Evolutionary conservation across 2,797 vertebrate species (phyloP), one percentile per base, ranked within the genome.

Genomic region (Choloepus didactylus): DNA sequence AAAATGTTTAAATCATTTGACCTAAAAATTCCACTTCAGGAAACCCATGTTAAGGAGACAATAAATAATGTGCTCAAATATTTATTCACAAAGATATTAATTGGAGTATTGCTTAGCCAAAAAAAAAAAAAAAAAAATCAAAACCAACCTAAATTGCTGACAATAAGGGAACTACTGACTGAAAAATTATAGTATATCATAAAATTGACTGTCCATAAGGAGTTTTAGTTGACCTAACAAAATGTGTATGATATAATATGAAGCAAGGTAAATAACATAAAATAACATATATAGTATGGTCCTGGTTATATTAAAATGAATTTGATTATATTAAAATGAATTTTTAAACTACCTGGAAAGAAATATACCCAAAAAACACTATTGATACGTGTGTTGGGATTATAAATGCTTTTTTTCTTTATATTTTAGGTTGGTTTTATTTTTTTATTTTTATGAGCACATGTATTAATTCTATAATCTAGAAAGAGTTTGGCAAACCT

Each of bases 41-140:
- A 93, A 95, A 86, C 15, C 31, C 76, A 75, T 66, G 44, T 67
- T 92, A 95, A 92, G 77, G 23, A 87, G 87, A 87, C 54, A 91
- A 83, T 66, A 72, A 79, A 95, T 89, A 87, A 89, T 46, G 29
- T 86, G 31, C 31, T 72, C 79, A 94, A 91, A 92, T 91, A 93
- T 84, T 95, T 94, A 96, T 80, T 92, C n/a, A n/a, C n/a, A 82
- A 93, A 91, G 38, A 93, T 56, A 85, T 27, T 86, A 75, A 67
- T 15, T 56, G 29, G 41, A 86, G 15, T 90, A 86, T 31, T 86
- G 60, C 60, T 91, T 92, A 80, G 31, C 60, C 23, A 72, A 79
- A 88, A 97, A 77, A 35, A 35, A 75, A 90, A 96, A 77, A 41
- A 79, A 88, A 97, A 77, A 35, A 35, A 75, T 88, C 95, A 77